Conservation (phyloP, 2,113 vertebrate genomes). For the Xiphophorus maculatus region DNA sequence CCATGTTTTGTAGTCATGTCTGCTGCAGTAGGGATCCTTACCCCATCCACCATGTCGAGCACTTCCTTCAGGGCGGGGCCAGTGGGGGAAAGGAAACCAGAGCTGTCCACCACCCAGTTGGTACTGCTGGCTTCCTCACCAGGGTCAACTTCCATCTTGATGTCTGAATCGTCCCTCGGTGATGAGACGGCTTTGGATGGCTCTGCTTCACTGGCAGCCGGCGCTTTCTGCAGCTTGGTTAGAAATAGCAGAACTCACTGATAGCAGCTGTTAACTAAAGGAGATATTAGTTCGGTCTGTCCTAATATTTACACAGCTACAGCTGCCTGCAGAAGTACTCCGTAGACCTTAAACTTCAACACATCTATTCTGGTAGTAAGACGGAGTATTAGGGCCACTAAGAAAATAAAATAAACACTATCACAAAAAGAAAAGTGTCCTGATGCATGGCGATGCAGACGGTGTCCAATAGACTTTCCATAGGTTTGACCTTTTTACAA, state of each 20-base stretch:
- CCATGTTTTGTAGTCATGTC: neutral
- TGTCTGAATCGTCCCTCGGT: slow-evolving; percentile 43
- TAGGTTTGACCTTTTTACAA: too few species aligned
- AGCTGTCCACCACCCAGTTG: slow-evolving; percentile 91
- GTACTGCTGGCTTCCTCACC: slow-evolving; percentile 64
- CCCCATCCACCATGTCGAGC: slow-evolving; percentile 93
- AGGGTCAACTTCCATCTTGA: slow-evolving; percentile 59
- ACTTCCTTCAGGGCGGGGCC: slow-evolving; percentile 87
- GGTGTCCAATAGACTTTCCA: too few species aligned
- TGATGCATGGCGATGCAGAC: too few species aligned
- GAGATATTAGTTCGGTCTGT: too few species aligned
- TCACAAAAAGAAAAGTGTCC: too few species aligned
- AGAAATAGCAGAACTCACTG: neutral
- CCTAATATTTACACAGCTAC: too few species aligned
- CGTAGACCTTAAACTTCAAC: too few species aligned
- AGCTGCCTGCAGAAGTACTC: too few species aligned
- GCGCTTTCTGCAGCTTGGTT: slow-evolving; percentile 39
- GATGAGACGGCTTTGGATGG: slow-evolving; percentile 38
- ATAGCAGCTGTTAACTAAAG: neutral
- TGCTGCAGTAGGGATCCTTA: slow-evolving; percentile 67
- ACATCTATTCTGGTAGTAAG: too few species aligned
- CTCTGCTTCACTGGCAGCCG: slow-evolving; percentile 23
- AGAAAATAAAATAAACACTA: too few species aligned
- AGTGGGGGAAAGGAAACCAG: slow-evolving; percentile 86
- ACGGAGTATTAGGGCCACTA: too few species aligned